Percentiles rank a stretch among this genome's conserved stretches.
These are phyloP conservation scores for Symphodus melops DNA, from an alignment of 2,113 vertebrate genomes.

Conservation along the genomic window DNA sequence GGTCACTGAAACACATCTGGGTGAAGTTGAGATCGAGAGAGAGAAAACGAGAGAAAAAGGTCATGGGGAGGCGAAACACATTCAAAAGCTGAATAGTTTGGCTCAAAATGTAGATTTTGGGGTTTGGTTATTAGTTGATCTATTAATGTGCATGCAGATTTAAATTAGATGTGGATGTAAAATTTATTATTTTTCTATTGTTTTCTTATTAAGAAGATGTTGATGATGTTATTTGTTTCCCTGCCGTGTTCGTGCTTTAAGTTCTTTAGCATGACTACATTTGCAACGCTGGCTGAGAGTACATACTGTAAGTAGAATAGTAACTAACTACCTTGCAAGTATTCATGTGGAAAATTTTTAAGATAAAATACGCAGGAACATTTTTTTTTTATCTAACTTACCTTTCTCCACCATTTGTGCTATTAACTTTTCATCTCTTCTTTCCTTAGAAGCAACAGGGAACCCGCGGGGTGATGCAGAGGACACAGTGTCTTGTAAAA, in stretches of 20 bases:
- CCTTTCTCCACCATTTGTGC: slow-evolving; percentile 18
- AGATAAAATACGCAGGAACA: slow-evolving; percentile 12
- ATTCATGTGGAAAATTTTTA: slow-evolving; percentile 22
- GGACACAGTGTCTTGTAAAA: slow-evolving; percentile 97
- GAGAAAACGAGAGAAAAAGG: slow-evolving; percentile 28
- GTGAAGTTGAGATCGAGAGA: slow-evolving; percentile 34
- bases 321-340: background rate
- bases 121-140: background rate
- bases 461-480: slow-evolving; percentile 91
- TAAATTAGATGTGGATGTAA: background rate
- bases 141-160: background rate
- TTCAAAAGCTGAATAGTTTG: slow-evolving; percentile 10
- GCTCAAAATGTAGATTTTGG: background rate
- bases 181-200: too few relatives aligned
- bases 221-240: background rate
- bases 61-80: slow-evolving; percentile 46
- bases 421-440: slow-evolving; percentile 52
- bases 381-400: slow-evolving; percentile 26
- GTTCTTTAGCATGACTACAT: background rate
- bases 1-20: slow-evolving; percentile 66
- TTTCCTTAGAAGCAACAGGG: slow-evolving; percentile 69
- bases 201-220: background rate
- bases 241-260: background rate
- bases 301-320: background rate
- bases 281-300: background rate